Conservation (phyloP, 2,113 vertebrate species). For the Alethe castanea region DNA sequence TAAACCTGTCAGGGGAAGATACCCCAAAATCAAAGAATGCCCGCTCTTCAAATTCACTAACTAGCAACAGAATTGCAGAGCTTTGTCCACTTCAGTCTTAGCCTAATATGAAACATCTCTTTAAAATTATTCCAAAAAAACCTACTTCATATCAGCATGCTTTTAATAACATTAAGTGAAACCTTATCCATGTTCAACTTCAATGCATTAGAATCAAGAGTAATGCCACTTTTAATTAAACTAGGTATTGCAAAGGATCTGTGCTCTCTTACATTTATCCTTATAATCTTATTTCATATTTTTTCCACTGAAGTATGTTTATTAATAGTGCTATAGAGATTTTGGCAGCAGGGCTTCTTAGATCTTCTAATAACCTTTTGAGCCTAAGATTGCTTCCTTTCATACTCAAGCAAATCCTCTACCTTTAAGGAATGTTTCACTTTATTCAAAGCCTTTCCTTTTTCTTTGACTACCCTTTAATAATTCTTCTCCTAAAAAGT, state of each 20-base stretch:
- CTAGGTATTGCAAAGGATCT: not conserved
- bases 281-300: slow-evolving; percentile 26
- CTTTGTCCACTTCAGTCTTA: not conserved
- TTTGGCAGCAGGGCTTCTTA: not conserved
- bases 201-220: not conserved
- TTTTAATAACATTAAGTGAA: slow-evolving; percentile 26
- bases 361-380: slow-evolving; percentile 45
- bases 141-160: not conserved
- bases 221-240: slow-evolving; percentile 46
- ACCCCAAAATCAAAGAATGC: not conserved
- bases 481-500: not conserved
- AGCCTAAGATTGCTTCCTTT: slow-evolving; percentile 30
- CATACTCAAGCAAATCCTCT: slow-evolving; percentile 30
- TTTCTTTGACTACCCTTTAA: slow-evolving; percentile 5
- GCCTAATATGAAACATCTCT: not conserved
- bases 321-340: not conserved
- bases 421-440: slow-evolving; percentile 24
- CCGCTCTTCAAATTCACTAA: not conserved
- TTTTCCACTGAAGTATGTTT: not conserved
- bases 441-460: slow-evolving; percentile 36
- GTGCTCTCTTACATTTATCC: not conserved
- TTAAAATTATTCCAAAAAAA: not conserved
- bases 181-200: not conserved
- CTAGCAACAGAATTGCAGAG: not conserved
- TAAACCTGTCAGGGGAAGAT: not conserved